Evolutionary conservation across 2,888 invertebrate genomes (phyloP).

Genomic region (Drosophila antonietae): DNA sequence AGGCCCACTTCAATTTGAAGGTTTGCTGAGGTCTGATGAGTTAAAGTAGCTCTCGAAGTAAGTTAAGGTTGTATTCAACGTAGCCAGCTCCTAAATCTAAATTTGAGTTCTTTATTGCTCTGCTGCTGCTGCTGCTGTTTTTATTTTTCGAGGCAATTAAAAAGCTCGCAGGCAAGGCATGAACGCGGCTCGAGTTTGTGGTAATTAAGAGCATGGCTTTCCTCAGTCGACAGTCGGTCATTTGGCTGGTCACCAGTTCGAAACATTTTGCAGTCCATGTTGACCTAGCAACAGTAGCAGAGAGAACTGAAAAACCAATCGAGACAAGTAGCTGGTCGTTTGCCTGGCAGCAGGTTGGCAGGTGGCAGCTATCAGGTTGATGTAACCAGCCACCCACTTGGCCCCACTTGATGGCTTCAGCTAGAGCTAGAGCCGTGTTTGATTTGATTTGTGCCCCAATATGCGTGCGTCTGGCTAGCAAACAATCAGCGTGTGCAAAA

Average conservation of each 20-base stretch:
- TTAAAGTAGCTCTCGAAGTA: conserved; percentile 10
- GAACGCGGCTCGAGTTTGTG: conserved; percentile 44
- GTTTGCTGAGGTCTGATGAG: background rate
- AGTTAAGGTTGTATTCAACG: background rate
- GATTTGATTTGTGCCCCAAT: conserved; percentile 45
- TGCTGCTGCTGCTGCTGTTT: background rate
- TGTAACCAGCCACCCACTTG: conserved; percentile 1
- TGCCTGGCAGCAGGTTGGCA: conserved; percentile 19
- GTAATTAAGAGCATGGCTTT: conserved; percentile 56
- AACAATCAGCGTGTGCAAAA: conserved; percentile 23
- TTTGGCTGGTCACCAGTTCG: conserved; percentile 23
- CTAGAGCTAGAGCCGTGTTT: conserved; percentile 4
- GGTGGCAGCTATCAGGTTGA: conserved; percentile 12
- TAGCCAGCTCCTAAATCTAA: conserved; percentile 35
- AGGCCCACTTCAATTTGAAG: conserved; percentile 16
- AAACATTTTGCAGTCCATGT: conserved; percentile 25
- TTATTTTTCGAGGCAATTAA: conserved; percentile 55
- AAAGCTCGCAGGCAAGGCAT: conserved; percentile 40
- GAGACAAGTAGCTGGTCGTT: conserved; percentile 51
- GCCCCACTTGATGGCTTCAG: conserved; percentile 15
- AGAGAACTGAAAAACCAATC: conserved; percentile 52
- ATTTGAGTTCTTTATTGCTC: conserved; percentile 53
- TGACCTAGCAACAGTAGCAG: conserved; percentile 29
- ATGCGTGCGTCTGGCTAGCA: conserved; percentile 18
- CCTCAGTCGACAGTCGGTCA: conserved; percentile 23